Evolutionary conservation across 2,888 invertebrate genomes (phyloP).

Genomic region (Hylaea fasciaria): DNA sequence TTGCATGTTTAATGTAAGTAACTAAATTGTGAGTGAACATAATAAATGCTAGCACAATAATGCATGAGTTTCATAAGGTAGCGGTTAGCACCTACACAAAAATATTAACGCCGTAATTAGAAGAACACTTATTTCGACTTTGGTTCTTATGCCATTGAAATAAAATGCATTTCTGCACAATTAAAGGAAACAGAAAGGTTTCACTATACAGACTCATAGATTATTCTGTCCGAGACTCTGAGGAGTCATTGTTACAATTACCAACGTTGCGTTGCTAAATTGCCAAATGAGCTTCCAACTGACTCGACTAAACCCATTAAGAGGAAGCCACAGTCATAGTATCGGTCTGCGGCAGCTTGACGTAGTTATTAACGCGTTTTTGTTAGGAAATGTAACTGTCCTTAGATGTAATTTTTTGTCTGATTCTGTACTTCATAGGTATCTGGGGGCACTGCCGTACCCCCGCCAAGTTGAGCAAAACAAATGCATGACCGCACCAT

Average conservation of each 20-base stretch:
- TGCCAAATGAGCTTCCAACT: slow-evolving; percentile 40
- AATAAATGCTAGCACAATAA: too few relatives aligned
- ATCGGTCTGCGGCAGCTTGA: slow-evolving; percentile 3
- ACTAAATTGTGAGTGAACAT: too few relatives aligned
- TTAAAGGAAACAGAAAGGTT: slow-evolving; percentile 13
- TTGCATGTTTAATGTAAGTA: too few relatives aligned
- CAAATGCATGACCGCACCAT: too few relatives aligned
- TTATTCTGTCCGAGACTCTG: slow-evolving; percentile 40
- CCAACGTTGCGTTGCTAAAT: slow-evolving; percentile 42
- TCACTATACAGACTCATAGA: slow-evolving; percentile 35
- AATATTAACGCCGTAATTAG: background rate
- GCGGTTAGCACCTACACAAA: background rate
- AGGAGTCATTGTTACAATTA: slow-evolving; percentile 44
- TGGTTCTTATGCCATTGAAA: slow-evolving; percentile 3
- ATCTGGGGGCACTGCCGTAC: too few relatives aligned
- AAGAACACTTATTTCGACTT: background rate
- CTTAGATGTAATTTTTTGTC: too few relatives aligned
- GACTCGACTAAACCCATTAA: slow-evolving; percentile 38
- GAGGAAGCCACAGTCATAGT: slow-evolving; percentile 16
- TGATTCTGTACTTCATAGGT: too few relatives aligned
- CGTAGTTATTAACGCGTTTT: background rate
- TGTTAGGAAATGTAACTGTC: too few relatives aligned
- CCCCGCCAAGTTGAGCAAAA: too few relatives aligned
- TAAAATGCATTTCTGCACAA: background rate
- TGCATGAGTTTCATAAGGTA: background rate